Percentiles rank a stretch among this genome's conserved stretches.
These are phyloP conservation scores for Polyploca ridens DNA, from an alignment of 2,888 invertebrate species.

Conservation along the genomic window DNA sequence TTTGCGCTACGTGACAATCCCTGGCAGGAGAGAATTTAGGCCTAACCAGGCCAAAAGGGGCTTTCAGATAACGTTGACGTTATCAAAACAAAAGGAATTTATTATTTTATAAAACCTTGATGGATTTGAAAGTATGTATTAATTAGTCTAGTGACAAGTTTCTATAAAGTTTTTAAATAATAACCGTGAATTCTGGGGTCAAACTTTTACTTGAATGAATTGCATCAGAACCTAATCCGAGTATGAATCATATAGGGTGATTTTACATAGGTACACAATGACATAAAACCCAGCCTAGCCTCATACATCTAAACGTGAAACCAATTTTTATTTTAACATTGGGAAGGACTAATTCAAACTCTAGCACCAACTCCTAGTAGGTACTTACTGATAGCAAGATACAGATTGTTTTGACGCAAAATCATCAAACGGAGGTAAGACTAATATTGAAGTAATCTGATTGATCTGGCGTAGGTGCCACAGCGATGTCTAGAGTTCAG, in stretches of 20 bases:
- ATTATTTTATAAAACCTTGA: neutral
- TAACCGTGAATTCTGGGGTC: neutral
- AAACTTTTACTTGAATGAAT: neutral
- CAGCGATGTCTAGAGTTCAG: too few relatives aligned
- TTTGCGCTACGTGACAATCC: neutral
- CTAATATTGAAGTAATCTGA: too few relatives aligned
- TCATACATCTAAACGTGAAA: too few relatives aligned
- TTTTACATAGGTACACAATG: too few relatives aligned
- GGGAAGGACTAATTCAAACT: too few relatives aligned
- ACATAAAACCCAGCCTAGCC: too few relatives aligned
- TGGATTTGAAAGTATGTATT: neutral
- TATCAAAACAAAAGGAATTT: neutral
- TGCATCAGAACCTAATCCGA: neutral
- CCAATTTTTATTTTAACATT: too few relatives aligned
- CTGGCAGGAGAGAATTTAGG: slow-evolving; percentile 1
- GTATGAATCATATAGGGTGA: too few relatives aligned
- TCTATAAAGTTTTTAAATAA: neutral
- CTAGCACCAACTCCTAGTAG: too few relatives aligned
- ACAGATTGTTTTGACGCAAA: neutral
- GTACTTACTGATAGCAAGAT: too few relatives aligned
- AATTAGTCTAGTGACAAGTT: neutral
- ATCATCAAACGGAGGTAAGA: neutral
- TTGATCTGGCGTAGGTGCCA: too few relatives aligned
- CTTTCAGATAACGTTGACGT: neutral
- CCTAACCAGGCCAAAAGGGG: slow-evolving; percentile 1